Percentiles rank a stretch among this genome's conserved stretches.
Conservation (phyloP, 2,113 vertebrate genomes). For the Chunga burmeisteri region DNA sequence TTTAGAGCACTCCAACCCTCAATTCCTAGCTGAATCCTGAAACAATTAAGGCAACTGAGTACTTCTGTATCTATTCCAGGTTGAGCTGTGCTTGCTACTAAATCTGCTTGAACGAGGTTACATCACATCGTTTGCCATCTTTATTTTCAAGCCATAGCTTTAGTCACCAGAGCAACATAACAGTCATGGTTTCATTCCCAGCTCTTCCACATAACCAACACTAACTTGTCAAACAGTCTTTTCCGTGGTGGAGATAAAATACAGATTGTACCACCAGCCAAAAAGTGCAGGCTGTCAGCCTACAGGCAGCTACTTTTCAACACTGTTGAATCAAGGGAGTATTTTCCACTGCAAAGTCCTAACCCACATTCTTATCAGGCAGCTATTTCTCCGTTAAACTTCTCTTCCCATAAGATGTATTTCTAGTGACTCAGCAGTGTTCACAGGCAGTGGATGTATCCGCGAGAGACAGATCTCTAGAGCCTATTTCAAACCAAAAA, state of each 20-base stretch:
- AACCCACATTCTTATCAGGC: not conserved
- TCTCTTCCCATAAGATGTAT: not conserved
- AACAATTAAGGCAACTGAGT: not conserved
- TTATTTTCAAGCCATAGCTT: not conserved
- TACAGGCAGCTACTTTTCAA: not conserved
- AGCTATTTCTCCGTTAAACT: not conserved
- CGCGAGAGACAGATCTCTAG: not conserved
- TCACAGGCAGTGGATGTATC: not conserved
- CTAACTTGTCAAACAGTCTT: slow-evolving; percentile 19
- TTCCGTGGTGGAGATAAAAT: not conserved
- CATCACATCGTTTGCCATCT: not conserved
- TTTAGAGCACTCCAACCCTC: not conserved
- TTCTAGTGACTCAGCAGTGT: not conserved
- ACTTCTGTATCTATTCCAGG: not conserved
- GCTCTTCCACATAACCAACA: not conserved
- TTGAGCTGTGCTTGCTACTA: not conserved
- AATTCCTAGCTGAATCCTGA: not conserved
- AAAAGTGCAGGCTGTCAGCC: not conserved
- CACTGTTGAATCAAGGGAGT: not conserved
- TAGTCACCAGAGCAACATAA: slow-evolving; percentile 33
- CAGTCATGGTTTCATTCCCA: not conserved
- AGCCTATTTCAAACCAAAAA: not conserved
- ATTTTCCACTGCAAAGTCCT: not conserved
- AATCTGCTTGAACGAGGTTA: not conserved
- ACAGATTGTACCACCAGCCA: not conserved